phyloP scores from a whole-genome alignment of 2,888 invertebrate species.

The Agriotes lineatus region DNA sequence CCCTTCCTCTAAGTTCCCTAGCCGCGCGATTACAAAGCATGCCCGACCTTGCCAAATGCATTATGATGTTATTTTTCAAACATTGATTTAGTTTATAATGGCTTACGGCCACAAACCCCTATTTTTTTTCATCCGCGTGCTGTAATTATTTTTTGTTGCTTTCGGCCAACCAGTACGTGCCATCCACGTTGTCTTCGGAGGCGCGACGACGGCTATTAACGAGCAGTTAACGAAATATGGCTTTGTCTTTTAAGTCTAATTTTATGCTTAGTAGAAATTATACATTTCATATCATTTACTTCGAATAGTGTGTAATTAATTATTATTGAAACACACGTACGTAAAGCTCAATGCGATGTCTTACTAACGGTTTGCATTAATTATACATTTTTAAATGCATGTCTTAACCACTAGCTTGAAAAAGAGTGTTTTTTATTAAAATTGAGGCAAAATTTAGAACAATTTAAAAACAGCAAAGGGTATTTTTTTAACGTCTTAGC shows the following conservation, averaged over 20 bases:
- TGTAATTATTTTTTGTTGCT: neutral
- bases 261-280: conserved; percentile 13
- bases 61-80: conserved; percentile 57
- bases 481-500: too few species aligned
- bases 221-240: neutral
- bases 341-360: too few species aligned
- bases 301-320: neutral
- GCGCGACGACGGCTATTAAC: neutral
- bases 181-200: neutral
- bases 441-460: too few species aligned
- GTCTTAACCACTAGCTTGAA: too few species aligned
- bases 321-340: neutral
- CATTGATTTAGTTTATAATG: conserved; percentile 62
- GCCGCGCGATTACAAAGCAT: conserved; percentile 11
- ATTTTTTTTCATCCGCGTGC: conserved; percentile 4
- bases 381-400: too few species aligned
- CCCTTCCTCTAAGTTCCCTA: conserved; percentile 34
- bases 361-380: too few species aligned
- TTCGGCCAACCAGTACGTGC: neutral
- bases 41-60: conserved; percentile 34
- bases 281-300: neutral
- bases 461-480: too few species aligned
- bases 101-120: conserved; percentile 49
- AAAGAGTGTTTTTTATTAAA: too few species aligned
- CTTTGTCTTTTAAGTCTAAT: neutral